Evolutionary conservation across 2,113 vertebrate genomes (phyloP).

Genomic region (Pelobates fuscus): DNA sequence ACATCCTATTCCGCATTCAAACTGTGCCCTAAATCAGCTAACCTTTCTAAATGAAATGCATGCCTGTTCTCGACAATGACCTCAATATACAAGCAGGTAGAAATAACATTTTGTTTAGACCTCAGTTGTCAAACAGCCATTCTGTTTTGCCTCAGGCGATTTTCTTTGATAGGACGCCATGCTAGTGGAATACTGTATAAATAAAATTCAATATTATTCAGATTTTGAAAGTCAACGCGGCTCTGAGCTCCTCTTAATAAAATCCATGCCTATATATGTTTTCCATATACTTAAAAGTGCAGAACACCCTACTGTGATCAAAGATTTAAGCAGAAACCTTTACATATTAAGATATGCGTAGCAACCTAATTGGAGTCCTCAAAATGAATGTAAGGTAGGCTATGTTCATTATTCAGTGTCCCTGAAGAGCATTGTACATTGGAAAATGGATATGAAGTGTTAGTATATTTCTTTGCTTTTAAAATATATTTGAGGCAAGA

Average conservation of each 20-base stretch:
- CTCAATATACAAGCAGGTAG: slow-evolving; percentile 34
- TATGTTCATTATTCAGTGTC: no score
- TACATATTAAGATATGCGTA: no score
- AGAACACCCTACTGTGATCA: neutral
- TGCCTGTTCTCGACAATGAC: slow-evolving; percentile 16
- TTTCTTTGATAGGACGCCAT: slow-evolving; percentile 31
- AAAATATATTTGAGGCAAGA: no score
- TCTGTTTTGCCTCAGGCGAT: slow-evolving; percentile 38
- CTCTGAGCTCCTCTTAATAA: neutral
- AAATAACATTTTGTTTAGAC: slow-evolving; percentile 46
- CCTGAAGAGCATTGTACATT: no score
- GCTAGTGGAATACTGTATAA: neutral
- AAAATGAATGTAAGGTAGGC: no score
- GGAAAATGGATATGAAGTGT: no score
- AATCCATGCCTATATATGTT: neutral
- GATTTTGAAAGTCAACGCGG: slow-evolving; percentile 16
- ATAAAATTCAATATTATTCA: slow-evolving; percentile 17
- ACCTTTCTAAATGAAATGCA: slow-evolving; percentile 26
- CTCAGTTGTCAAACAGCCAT: slow-evolving; percentile 31
- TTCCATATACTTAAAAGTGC: neutral
- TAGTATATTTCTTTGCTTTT: no score
- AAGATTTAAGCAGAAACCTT: no score
- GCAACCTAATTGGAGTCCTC: no score
- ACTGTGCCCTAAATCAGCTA: slow-evolving; percentile 1
- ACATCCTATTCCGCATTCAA: no score